Evolutionary conservation across 2,888 invertebrate species (phyloP), one percentile per base, ranked within the genome.

Genomic region (Strigamia transsilvanica): DNA sequence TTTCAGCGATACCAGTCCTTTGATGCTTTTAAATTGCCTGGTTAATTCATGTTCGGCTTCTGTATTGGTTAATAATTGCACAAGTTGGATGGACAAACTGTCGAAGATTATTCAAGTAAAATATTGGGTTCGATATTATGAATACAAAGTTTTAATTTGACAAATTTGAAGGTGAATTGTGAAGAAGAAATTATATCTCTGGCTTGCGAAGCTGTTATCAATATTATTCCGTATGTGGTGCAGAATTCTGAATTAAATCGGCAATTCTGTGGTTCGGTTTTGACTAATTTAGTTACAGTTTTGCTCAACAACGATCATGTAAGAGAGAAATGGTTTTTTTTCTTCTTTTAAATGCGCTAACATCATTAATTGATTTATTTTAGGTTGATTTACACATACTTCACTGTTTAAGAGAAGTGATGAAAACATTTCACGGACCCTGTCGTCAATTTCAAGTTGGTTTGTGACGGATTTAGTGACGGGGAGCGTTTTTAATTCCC

Each of bases 371-470:
- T 51, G 15, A 10, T 51, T 51, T 51, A 6, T 51, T 18, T 51
- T 51, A 51, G 51, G 15, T 51, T 13, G 12, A 18, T 51, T 2
- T 13, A 6, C 6, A 18, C 51, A 51, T 7, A 18, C 51, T 51
- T 7, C 15, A n/a, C 15, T 51, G 51, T 51, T 18, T 51, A 18
- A 51, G 18, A 18, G 6, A 51, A 18, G 15, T 51, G 13, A 51
- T 51, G 51, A 51, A 51, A 51, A 51, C 51, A 51, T 51, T 51
- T 51, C 51, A 5, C 6, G 18, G 18, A 18, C 51, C 51, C 15
- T 51, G 51, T 51, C 51, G 51, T 51, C 51, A 51, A 51, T 51
- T 18, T 51, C 51, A 51, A 18, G 51, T 38, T 38, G 38, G 38
- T 38, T 38, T 38, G 38, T 38, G 9, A 10, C 38, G 2, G 38